These are phyloP conservation scores for Nesoenas mayeri DNA, from an alignment of 2,113 vertebrate genomes.

Conservation along the genomic window DNA sequence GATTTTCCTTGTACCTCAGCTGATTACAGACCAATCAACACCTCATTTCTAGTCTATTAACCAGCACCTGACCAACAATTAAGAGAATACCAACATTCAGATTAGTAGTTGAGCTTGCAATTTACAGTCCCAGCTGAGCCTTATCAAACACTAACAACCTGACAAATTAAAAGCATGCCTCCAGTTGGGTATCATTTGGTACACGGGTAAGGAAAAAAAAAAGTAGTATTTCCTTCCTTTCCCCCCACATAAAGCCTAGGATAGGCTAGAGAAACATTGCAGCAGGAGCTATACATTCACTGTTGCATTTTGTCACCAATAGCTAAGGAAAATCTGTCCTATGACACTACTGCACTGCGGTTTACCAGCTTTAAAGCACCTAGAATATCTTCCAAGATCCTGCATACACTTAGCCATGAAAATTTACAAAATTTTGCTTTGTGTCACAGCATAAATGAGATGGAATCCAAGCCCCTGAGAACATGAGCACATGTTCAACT, in stretches of 20 bases:
- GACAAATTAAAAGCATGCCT: not conserved
- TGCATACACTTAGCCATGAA: not conserved
- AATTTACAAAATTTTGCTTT: not conserved
- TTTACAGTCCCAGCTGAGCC: not conserved
- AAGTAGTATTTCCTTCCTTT: not conserved
- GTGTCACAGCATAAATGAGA: not conserved
- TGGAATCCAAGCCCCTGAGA: not conserved
- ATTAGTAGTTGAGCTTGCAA: not conserved
- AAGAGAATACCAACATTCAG: not conserved
- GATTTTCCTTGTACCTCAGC: not conserved
- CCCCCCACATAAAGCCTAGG: not conserved
- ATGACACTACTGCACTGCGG: not conserved
- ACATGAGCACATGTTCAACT: not conserved
- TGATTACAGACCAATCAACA: not conserved
- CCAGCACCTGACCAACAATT: not conserved
- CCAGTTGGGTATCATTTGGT: not conserved
- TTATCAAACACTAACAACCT: not conserved
- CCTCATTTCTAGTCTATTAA: not conserved
- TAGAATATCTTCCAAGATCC: not conserved
- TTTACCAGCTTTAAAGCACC: not conserved
- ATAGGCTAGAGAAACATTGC: not conserved
- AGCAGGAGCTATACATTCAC: not conserved
- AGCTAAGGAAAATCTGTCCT: not conserved
- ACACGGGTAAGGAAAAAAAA: not conserved
- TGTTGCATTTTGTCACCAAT: not conserved